phyloP scores from a whole-genome alignment of 2,888 invertebrate genomes.

The Frankliniella fusca region DNA sequence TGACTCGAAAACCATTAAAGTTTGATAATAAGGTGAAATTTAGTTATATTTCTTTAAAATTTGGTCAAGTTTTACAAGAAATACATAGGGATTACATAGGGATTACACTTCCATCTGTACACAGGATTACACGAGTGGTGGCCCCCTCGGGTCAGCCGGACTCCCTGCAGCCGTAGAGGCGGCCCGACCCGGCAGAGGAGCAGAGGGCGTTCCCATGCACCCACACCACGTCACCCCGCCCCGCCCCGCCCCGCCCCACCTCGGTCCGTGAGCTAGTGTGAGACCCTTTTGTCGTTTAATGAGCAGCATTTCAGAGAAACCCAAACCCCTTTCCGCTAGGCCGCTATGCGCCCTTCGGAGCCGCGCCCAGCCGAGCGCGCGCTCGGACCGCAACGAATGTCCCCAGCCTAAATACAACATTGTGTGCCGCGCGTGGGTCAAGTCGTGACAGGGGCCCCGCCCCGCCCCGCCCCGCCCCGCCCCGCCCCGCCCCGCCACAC shows the following conservation, averaged over 20 bases:
- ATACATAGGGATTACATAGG: no score
- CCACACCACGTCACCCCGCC: no score
- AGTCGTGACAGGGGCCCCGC: constrained; percentile 2
- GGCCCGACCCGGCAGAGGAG: not conserved
- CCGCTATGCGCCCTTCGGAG: not conserved
- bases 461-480: not conserved
- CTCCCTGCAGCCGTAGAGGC: not conserved
- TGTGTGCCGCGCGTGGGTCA: not conserved
- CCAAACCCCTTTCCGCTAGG: no score
- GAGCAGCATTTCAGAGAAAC: not conserved
- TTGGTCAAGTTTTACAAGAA: no score
- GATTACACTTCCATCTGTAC: no score
- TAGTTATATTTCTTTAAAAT: no score
- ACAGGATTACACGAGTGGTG: no score
- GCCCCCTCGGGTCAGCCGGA: not conserved
- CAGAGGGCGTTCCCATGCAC: no score
- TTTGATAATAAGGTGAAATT: no score
- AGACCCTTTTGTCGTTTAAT: not conserved
- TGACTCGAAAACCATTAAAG: no score
- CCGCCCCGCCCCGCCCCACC: no score
- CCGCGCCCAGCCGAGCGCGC: not conserved
- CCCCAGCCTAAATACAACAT: not conserved
- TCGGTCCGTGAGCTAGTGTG: not conserved
- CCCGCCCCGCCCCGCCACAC: not conserved
- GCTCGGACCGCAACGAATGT: not conserved